Percentiles rank a stretch among this genome's conserved stretches.
Conservation (phyloP, 2,113 vertebrate genomes). For the Pseudorhombus dupliciocellatus region DNA sequence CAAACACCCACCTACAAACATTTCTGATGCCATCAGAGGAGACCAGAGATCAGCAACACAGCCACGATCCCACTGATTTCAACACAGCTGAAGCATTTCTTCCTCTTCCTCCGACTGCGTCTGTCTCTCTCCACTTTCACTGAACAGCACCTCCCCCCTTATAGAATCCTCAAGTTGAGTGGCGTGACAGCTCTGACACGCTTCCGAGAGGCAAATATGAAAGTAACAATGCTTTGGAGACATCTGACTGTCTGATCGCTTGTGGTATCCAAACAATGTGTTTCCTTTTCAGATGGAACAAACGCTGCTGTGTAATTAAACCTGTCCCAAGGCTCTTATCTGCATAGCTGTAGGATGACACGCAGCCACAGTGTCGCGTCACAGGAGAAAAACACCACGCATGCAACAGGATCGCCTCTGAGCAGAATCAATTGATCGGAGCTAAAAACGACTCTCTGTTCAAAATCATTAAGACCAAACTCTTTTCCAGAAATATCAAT, state of each 20-base stretch:
- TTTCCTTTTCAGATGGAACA: slow-evolving; percentile 26
- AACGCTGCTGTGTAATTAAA: slow-evolving; percentile 29
- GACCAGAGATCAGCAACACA: background rate
- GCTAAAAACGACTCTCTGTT: background rate
- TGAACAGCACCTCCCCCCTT: background rate
- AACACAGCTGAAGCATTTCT: background rate
- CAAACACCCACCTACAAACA: slow-evolving; percentile 33
- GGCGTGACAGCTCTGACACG: slow-evolving; percentile 30
- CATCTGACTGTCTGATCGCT: slow-evolving; percentile 49
- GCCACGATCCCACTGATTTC: background rate
- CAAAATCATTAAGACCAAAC: background rate
- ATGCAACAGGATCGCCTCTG: background rate
- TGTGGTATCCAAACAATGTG: slow-evolving; percentile 58
- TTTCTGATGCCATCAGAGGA: slow-evolving; percentile 4
- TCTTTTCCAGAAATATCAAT: background rate
- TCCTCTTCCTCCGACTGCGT: background rate
- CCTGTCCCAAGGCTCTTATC: slow-evolving; percentile 46
- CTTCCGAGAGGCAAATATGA: slow-evolving; percentile 21
- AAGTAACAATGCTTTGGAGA: slow-evolving; percentile 41
- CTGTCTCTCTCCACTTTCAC: slow-evolving; percentile 45
- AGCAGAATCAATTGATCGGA: background rate
- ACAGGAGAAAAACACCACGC: slow-evolving; percentile 1
- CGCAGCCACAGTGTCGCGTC: slow-evolving; percentile 10
- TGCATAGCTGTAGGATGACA: slow-evolving; percentile 39
- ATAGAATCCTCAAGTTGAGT: background rate